Conservation (phyloP, 2,113 vertebrate species). For the Gymnarchus niloticus region DNA sequence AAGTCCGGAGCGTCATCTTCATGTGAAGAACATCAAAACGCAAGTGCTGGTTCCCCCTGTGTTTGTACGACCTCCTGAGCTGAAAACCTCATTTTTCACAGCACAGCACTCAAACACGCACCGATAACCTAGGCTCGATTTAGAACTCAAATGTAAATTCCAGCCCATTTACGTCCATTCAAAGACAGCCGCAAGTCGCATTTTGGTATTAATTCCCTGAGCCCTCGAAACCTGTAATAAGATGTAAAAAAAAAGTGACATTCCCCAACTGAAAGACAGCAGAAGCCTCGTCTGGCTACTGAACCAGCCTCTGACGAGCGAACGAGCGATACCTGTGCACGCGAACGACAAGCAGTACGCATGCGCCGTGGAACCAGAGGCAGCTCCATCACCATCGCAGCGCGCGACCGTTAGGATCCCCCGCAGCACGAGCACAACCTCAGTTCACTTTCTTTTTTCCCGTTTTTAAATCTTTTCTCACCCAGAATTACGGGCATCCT, state of each 20-base stretch:
- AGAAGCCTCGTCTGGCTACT: too few species aligned
- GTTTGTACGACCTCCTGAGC: neutral
- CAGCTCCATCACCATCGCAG: neutral
- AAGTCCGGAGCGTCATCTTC: too few species aligned
- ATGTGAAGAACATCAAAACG: neutral
- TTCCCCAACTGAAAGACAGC: neutral
- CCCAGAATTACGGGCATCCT: conserved; percentile 4
- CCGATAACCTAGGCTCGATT: neutral
- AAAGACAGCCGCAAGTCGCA: neutral
- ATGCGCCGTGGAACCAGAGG: too few species aligned
- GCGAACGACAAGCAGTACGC: neutral
- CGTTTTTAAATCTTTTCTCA: neutral
- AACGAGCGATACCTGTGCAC: neutral
- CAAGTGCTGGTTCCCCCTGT: neutral
- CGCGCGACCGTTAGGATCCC: too few species aligned
- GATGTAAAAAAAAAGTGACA: neutral
- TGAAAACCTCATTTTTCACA: neutral
- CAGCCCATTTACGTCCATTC: neutral
- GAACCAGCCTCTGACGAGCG: too few species aligned
- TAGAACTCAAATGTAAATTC: neutral
- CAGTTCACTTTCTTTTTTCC: neutral
- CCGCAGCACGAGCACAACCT: neutral
- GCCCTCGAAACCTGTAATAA: neutral
- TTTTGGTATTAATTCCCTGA: neutral
- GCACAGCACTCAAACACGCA: neutral